Evolutionary conservation across 1,140 invertebrate species (phyloP).

Genomic region (Macrocentrus cingulum): DNA sequence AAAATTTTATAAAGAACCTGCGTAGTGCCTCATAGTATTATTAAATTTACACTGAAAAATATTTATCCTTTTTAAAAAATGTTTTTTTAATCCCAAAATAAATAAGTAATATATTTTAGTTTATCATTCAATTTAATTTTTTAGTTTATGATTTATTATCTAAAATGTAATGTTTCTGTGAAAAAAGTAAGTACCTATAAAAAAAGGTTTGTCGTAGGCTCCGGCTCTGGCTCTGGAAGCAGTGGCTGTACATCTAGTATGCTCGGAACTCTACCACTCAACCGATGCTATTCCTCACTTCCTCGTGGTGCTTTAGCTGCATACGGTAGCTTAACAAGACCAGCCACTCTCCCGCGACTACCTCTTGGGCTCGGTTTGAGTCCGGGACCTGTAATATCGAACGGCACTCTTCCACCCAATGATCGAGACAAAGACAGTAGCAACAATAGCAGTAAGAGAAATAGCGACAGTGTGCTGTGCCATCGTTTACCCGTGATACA

Average conservation of each 20-base stretch:
- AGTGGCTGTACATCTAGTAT: conserved; percentile 51
- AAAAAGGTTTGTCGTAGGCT: conserved; percentile 35
- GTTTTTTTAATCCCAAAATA: too few relatives aligned
- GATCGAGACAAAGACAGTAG: conserved; percentile 46
- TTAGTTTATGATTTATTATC: too few relatives aligned
- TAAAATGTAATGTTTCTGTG: too few relatives aligned
- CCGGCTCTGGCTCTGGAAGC: conserved; percentile 57
- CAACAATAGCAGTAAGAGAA: conserved; percentile 56
- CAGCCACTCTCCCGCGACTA: conserved; percentile 56
- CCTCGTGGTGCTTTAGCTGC: conserved; percentile 52
- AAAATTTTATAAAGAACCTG: too few relatives aligned
- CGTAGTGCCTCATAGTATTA: too few relatives aligned
- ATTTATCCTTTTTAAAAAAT: too few relatives aligned
- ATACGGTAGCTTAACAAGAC: conserved; percentile 52
- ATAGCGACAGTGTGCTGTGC: conserved; percentile 60
- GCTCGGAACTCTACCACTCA: conserved; percentile 46
- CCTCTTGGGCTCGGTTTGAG: conserved; percentile 48
- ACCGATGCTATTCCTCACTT: conserved; percentile 55
- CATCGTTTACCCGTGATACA: conserved; percentile 59
- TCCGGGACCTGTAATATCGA: conserved; percentile 36
- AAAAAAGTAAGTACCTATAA: background rate
- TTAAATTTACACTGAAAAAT: too few relatives aligned
- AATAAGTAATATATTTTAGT: too few relatives aligned
- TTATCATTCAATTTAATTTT: too few relatives aligned
- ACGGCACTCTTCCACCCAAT: conserved; percentile 38